Evolutionary conservation across 2,797 vertebrate species (phyloP).

Genomic region (Chrysocyon brachyurus): DNA sequence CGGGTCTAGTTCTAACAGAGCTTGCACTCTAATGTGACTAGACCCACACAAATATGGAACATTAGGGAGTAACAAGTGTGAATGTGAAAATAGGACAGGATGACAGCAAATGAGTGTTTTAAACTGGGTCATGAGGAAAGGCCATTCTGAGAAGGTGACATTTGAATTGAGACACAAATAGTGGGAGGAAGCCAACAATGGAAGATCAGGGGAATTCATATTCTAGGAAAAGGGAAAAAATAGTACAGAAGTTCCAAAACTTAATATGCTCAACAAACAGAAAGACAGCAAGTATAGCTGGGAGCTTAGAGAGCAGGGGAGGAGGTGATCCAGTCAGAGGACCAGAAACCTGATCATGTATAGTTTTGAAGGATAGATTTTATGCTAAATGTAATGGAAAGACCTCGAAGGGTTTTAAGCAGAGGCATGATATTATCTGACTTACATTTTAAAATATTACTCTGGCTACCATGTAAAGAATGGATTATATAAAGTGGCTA

Average conservation of each 20-base stretch:
- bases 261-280: not conserved
- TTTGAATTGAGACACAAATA: not conserved
- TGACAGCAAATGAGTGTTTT: not conserved
- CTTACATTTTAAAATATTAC: slow-evolving; percentile 43
- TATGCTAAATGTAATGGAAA: not conserved
- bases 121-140: not conserved
- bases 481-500: not conserved
- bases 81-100: not conserved
- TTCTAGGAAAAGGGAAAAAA: not conserved
- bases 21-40: not conserved
- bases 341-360: not conserved
- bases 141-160: not conserved
- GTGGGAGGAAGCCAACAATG: not conserved
- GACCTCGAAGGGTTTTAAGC: not conserved
- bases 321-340: not conserved
- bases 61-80: not conserved
- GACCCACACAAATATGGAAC: not conserved
- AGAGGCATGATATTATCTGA: not conserved
- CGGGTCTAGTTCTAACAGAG: not conserved
- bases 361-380: not conserved
- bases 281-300: not conserved
- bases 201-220: not conserved
- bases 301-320: not conserved
- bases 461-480: not conserved
- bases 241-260: not conserved